These are phyloP conservation scores for Ochotona princeps DNA, from an alignment of 2,113 vertebrate genomes.

Conservation along the genomic window DNA sequence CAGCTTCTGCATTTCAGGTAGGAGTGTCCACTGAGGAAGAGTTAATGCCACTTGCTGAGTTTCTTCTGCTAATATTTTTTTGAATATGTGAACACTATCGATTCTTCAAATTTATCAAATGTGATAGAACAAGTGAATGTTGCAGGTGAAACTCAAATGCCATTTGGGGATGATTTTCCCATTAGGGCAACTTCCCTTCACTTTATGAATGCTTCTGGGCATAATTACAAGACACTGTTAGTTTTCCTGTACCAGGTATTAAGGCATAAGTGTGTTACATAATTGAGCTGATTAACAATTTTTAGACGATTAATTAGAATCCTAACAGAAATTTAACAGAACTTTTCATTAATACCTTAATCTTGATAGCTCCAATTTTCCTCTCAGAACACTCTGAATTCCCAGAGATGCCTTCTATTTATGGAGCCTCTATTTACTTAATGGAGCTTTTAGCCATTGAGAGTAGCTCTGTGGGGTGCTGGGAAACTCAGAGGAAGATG, in stretches of 20 bases:
- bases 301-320: constrained; percentile 77
- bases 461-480: constrained; percentile 71
- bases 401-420: constrained; percentile 73
- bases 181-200: constrained; percentile 60
- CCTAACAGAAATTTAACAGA: constrained; percentile 75
- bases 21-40: constrained; percentile 27
- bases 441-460: constrained; percentile 66
- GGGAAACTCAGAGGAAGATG: constrained; percentile 51
- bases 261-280: constrained; percentile 62
- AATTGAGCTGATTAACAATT: constrained; percentile 76
- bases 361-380: constrained; percentile 70
- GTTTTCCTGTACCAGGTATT: constrained; percentile 64
- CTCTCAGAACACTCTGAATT: constrained; percentile 62
- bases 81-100: constrained; percentile 45
- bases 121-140: constrained; percentile 17
- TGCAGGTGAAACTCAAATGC: constrained; percentile 51
- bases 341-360: constrained; percentile 77
- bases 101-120: constrained; percentile 47
- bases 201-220: constrained; percentile 58
- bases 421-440: constrained; percentile 67
- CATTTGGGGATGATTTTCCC: constrained; percentile 25
- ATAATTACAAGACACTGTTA: constrained; percentile 65
- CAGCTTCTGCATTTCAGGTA: constrained; percentile 31
- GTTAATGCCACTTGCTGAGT: constrained; percentile 37
- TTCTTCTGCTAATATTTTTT: constrained; percentile 50